Evolutionary conservation across 64 coral and sea anemone species (phyloP).

Genomic region (Exaiptasia diaphana): DNA sequence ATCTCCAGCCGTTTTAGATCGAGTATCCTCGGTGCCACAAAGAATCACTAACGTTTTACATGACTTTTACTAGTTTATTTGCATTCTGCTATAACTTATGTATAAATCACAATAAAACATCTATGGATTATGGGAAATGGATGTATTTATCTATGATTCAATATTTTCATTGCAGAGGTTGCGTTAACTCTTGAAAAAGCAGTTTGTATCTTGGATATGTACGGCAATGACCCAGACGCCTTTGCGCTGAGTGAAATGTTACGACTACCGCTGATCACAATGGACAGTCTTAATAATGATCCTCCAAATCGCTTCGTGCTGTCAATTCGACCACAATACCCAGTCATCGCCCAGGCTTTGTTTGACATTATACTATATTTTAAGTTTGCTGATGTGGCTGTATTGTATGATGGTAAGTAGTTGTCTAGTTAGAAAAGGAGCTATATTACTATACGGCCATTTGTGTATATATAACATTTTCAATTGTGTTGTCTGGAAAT

Average conservation of each 20-base stretch:
- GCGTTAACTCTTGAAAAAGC: background rate
- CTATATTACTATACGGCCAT: no score
- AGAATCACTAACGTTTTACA: no score
- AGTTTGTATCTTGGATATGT: slow-evolving; percentile 31
- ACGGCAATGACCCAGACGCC: slow-evolving; percentile 1
- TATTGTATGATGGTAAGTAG: slow-evolving; percentile 61
- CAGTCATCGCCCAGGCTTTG: slow-evolving; percentile 13
- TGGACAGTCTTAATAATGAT: slow-evolving; percentile 34
- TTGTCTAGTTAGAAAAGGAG: no score
- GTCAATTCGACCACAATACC: slow-evolving; percentile 44
- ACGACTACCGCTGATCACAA: slow-evolving; percentile 26
- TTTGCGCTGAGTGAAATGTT: slow-evolving; percentile 26
- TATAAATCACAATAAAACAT: no score
- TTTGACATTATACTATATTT: slow-evolving; percentile 44
- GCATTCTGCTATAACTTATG: no score
- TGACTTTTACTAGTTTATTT: no score
- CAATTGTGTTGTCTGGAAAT: background rate
- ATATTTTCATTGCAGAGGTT: slow-evolving; percentile 4
- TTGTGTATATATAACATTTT: no score
- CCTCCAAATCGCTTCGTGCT: slow-evolving; percentile 16
- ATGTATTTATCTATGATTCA: no score
- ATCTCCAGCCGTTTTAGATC: no score
- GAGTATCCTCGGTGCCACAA: no score
- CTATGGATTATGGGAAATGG: no score
- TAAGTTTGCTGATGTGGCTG: slow-evolving; percentile 10